These are phyloP conservation scores for Drosophila tropicalis DNA, from an alignment of 1,140 invertebrate species.

Conservation along the genomic window DNA sequence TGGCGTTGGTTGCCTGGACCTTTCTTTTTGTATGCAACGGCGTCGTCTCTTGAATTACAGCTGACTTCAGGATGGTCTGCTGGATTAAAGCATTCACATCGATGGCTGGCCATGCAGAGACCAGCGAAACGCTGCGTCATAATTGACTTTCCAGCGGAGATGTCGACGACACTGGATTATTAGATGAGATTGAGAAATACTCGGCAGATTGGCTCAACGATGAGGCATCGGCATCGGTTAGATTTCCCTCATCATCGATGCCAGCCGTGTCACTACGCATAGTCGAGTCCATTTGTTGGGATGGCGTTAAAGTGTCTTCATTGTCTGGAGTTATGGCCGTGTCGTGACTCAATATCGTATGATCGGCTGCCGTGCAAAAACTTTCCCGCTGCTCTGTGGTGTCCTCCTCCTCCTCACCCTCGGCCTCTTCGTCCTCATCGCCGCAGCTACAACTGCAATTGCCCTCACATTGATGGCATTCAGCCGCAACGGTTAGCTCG, in stretches of 20 bases:
- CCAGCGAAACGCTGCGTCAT: constrained; percentile 83
- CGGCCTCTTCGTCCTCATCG: constrained; percentile 41
- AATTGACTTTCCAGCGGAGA: constrained; percentile 58
- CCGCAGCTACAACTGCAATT: constrained; percentile 43
- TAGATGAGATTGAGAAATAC: constrained; percentile 73
- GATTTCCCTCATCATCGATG: constrained; percentile 31
- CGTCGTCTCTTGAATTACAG: constrained; percentile 68
- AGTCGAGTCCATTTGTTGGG: constrained; percentile 67
- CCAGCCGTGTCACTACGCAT: constrained; percentile 50
- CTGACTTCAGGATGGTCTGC: constrained; percentile 79
- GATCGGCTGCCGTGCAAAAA: constrained; percentile 68
- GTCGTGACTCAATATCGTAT: constrained; percentile 53
- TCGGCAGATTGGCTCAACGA: constrained; percentile 79
- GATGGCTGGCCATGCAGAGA: constrained; percentile 82
- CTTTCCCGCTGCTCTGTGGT: constrained; percentile 67
- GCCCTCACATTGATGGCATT: constrained; percentile 70
- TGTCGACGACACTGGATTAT: constrained; percentile 10
- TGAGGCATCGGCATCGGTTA: constrained; percentile 70
- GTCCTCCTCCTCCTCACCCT: constrained; percentile 55
- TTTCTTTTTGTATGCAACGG: constrained; percentile 35
- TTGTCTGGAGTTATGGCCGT: constrained; percentile 59
- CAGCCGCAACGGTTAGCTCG: constrained; percentile 66
- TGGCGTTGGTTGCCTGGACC: constrained; percentile 8
- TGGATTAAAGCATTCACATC: constrained; percentile 80
- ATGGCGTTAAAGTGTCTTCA: constrained; percentile 63